Conservation (phyloP, 2,888 invertebrate species). For the Cantharis rustica region DNA sequence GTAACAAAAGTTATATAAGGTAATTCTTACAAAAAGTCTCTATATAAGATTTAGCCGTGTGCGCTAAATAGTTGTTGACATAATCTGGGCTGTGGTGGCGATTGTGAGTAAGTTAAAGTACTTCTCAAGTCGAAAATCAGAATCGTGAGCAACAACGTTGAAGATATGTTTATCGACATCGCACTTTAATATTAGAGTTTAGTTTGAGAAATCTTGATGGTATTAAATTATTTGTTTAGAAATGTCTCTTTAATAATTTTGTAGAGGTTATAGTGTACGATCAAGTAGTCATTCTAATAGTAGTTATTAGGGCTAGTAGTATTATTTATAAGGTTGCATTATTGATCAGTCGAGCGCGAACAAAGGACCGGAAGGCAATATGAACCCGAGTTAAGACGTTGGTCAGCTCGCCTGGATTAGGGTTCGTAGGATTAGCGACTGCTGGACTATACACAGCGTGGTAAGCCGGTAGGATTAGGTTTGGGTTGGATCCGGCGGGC, state of each 20-base stretch:
- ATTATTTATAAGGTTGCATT: slow-evolving; percentile 59
- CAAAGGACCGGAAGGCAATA: slow-evolving; percentile 58
- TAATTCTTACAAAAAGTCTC: slow-evolving; percentile 37
- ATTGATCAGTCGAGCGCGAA: slow-evolving; percentile 55
- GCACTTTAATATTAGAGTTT: slow-evolving; percentile 10
- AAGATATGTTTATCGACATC: slow-evolving; percentile 33
- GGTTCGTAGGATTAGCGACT: slow-evolving; percentile 57
- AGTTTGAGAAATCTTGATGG: background rate
- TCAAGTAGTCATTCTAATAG: slow-evolving; percentile 22
- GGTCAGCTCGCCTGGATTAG: slow-evolving; percentile 58
- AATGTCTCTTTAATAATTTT: slow-evolving; percentile 3
- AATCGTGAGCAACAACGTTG: slow-evolving; percentile 32
- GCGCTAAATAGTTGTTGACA: slow-evolving; percentile 43
- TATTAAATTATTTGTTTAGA: slow-evolving; percentile 6
- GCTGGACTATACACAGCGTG: slow-evolving; percentile 57
- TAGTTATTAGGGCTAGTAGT: slow-evolving; percentile 49
- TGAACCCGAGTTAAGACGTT: slow-evolving; percentile 58
- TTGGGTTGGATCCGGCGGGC: slow-evolving; percentile 53
- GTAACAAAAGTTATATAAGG: slow-evolving; percentile 37
- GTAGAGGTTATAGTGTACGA: slow-evolving; percentile 6
- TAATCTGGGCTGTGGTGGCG: slow-evolving; percentile 43
- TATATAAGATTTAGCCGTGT: slow-evolving; percentile 38
- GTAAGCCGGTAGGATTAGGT: slow-evolving; percentile 58
- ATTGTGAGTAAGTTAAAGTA: slow-evolving; percentile 38
- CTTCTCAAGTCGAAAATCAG: slow-evolving; percentile 23